Conservation (phyloP, 2,888 invertebrate genomes). For the Exephanes ischioxanthus region DNA sequence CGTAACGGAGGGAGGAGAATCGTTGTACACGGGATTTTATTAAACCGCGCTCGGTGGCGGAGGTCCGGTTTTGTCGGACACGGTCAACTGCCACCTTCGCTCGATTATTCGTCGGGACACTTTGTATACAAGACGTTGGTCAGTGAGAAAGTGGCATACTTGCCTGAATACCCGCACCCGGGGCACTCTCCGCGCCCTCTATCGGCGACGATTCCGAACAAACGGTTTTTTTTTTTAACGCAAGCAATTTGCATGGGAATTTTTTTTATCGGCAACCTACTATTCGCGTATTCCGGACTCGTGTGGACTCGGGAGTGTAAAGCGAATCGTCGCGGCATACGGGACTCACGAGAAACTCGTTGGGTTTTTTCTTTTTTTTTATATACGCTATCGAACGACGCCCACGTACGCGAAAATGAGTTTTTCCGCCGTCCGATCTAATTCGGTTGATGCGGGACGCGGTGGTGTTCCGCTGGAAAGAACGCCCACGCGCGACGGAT, state of each 20-base stretch:
- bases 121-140: conserved; percentile 45
- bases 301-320: conserved; percentile 36
- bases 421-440: conserved; percentile 14
- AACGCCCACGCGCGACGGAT: conserved; percentile 18
- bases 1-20: conserved; percentile 31
- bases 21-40: conserved; percentile 19
- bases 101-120: conserved; percentile 46
- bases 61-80: conserved; percentile 59
- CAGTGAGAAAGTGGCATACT: conserved; percentile 79
- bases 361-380: conserved; percentile 10
- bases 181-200: conserved; percentile 33
- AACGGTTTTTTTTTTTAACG: conserved; percentile 37
- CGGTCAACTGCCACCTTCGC: conserved; percentile 37
- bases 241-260: background rate
- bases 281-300: conserved; percentile 52
- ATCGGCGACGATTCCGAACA: conserved; percentile 40
- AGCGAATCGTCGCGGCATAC: conserved; percentile 35
- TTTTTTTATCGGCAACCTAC: background rate
- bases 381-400: background rate
- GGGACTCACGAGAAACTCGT: background rate
- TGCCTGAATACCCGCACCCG: conserved; percentile 74
- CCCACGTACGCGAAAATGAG: conserved; percentile 36
- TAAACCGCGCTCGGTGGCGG: background rate
- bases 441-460: conserved; percentile 25
- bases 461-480: background rate